Conservation (phyloP, 1,140 invertebrate genomes). For the Lepidostoma basale region DNA sequence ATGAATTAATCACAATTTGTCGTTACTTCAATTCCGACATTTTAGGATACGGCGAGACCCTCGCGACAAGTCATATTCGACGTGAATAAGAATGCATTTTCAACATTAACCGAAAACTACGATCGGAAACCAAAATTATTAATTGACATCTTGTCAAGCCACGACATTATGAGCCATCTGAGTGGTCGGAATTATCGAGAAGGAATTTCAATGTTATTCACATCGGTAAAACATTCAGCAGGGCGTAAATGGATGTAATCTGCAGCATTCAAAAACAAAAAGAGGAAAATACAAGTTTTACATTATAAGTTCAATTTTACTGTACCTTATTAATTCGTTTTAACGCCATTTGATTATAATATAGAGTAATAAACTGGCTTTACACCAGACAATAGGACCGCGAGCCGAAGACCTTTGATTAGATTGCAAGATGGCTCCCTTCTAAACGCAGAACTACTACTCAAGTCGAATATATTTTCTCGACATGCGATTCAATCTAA, state of each 20-base stretch:
- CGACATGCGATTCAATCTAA: not conserved
- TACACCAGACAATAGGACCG: conserved; percentile 68
- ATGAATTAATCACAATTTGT: conserved; percentile 20
- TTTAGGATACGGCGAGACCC: conserved; percentile 33
- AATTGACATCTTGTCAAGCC: conserved; percentile 27
- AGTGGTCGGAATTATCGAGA: conserved; percentile 57
- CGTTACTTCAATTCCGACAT: conserved; percentile 39
- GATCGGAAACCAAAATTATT: not conserved
- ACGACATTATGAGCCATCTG: conserved; percentile 27
- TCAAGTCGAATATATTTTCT: conserved; percentile 53
- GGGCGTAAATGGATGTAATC: conserved; percentile 47
- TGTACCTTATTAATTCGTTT: conserved; percentile 47
- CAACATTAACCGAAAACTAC: not conserved
- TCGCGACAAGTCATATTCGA: conserved; percentile 23
- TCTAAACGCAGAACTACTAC: conserved; percentile 67
- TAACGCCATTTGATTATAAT: conserved; percentile 64
- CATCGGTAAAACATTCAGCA: conserved; percentile 63
- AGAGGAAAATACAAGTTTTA: conserved; percentile 31
- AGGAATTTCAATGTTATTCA: conserved; percentile 59
- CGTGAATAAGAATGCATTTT: conserved; percentile 21
- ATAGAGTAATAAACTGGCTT: conserved; percentile 64
- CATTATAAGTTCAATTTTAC: conserved; percentile 53
- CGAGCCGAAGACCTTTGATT: conserved; percentile 70
- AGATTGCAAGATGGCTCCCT: conserved; percentile 71
- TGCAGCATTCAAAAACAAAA: conserved; percentile 40